Base-by-base conservation (phyloP, 2,888 invertebrate species). In the Ornithoptera alexandrae region DNA sequence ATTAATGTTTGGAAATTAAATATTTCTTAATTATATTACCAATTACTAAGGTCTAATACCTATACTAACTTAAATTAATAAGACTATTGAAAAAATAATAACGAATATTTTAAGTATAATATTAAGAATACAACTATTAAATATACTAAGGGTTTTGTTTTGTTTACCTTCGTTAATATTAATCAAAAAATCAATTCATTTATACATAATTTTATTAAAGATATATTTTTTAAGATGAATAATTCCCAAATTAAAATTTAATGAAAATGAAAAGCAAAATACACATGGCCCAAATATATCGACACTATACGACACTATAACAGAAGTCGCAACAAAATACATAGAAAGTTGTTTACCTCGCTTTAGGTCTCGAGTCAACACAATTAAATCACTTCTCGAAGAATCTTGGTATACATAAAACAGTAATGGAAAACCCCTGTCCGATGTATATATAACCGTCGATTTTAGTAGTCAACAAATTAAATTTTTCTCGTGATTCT, bases 271-370 rank as follows among this genome's bases (percentile, higher is more conserved):
- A 59, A 60, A 66, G 50, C 24, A 61, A 50, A 50, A 50, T 30
- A 65, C 63, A 60, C 57, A 65, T 61, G 69, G 53, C 58, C 36
- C 46, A 65, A 65, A 69, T 18, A 61, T 42, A 30, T n/a, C 46
- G 17, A 39, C 30, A 24, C 30, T 24, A 39, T 42, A 63, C 46
- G 17, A 39, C 30, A 24, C 30, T 24, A 39, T 42, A 63, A 53
- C 22, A 36, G 17, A 58, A 42, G 62, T 24, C 50, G 24, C n/a
- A 61, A 67, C 36, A 36, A 60, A 50, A 50, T 62, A 30, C 24
- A 74, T 73, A 62, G 74, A 77, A 80, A 81, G 80, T 85, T 82
- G 60, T 70, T 77, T 72, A 73, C 72, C 69, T 39, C 70, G 39
- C 15, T 18, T 50, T 18, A 50, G 50, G 15, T 17, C 50, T 17